phyloP scores from a whole-genome alignment of 2,113 vertebrate genomes.

The Nestor notabilis region DNA sequence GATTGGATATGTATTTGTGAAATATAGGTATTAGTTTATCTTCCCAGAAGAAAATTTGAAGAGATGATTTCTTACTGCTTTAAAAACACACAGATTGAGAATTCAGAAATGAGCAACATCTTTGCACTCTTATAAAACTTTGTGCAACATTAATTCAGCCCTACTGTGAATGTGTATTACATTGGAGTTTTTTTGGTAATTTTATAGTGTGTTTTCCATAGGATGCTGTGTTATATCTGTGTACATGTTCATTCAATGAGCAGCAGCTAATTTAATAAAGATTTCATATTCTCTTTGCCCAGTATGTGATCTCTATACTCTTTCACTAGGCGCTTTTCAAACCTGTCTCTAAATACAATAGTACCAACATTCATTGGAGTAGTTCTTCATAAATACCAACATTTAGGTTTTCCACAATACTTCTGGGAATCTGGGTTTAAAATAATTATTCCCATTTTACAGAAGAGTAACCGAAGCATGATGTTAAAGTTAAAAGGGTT shows the following conservation, averaged over 20 bases:
- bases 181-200: background rate
- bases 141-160: background rate
- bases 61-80: background rate
- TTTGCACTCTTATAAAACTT: background rate
- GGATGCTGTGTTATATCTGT: background rate
- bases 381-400: background rate
- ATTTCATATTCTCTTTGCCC: background rate
- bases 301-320: background rate
- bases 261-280: background rate
- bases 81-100: background rate
- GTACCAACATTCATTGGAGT: background rate
- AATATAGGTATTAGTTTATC: background rate
- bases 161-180: background rate
- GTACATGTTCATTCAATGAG: background rate
- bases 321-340: background rate
- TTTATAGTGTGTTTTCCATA: background rate
- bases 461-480: background rate
- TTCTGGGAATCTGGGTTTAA: background rate
- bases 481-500: background rate
- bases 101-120: background rate
- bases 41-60: background rate
- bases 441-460: background rate
- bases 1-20: background rate
- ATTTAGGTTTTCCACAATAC: background rate
- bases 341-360: background rate